Evolutionary conservation across 2,797 vertebrate genomes (phyloP).

Genomic region (Neomorphus geoffroyi): DNA sequence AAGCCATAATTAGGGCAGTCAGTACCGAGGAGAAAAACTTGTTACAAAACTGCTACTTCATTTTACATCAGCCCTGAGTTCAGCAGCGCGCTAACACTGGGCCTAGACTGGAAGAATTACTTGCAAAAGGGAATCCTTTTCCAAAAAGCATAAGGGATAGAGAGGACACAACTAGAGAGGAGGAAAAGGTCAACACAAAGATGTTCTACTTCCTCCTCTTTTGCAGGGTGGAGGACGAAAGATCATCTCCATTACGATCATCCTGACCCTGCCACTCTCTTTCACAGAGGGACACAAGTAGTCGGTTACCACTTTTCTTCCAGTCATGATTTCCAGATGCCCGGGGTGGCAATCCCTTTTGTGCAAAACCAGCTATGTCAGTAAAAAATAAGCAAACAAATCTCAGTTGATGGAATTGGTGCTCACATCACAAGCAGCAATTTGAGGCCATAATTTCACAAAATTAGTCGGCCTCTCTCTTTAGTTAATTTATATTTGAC

Average conservation of each 20-base stretch:
- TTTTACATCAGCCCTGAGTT: not conserved
- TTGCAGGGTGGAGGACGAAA: not conserved
- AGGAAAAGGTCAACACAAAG: not conserved
- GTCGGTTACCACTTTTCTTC: not conserved
- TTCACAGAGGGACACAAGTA: not conserved
- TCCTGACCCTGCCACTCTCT: not conserved
- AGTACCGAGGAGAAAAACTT: not conserved
- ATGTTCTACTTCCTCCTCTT: not conserved
- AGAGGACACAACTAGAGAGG: not conserved
- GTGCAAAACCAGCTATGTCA: not conserved
- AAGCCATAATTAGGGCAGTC: not conserved
- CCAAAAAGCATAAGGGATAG: not conserved
- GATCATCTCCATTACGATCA: not conserved
- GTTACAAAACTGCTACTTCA: not conserved
- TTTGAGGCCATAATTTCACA: not conserved
- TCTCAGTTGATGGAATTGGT: not conserved
- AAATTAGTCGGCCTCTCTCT: not conserved
- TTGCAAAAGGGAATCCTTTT: not conserved
- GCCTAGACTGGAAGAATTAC: not conserved
- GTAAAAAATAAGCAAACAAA: not conserved
- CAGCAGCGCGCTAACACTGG: not conserved
- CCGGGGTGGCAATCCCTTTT: not conserved
- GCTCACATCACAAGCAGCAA: not conserved
- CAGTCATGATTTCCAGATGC: not conserved
- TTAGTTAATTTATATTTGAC: conserved; percentile 5